Conservation (phyloP, 2,888 invertebrate genomes). For the Drosophila borborema region DNA sequence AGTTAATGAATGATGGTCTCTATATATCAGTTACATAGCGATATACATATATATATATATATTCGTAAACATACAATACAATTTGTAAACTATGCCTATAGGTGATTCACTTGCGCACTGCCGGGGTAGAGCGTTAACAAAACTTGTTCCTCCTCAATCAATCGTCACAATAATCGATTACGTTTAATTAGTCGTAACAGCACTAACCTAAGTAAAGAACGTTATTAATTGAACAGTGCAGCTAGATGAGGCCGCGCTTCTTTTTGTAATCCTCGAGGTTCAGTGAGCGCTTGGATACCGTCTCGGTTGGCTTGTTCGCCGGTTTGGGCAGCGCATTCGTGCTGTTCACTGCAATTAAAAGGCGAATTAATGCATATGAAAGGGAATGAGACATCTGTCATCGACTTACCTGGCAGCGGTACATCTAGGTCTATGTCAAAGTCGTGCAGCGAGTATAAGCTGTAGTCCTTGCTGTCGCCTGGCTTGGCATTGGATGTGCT, state of each 20-base stretch:
- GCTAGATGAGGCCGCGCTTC: slow-evolving; percentile 94
- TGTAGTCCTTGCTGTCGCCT: slow-evolving; percentile 86
- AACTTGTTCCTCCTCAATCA: slow-evolving; percentile 13
- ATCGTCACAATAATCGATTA: slow-evolving; percentile 37
- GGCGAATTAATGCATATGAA: neutral
- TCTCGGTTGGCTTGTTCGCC: slow-evolving; percentile 90
- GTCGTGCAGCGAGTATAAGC: slow-evolving; percentile 91
- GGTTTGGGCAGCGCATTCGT: slow-evolving; percentile 91
- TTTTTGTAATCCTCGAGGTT: slow-evolving; percentile 97
- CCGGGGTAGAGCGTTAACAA: slow-evolving; percentile 28
- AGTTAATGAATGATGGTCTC: slow-evolving; percentile 11
- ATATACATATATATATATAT: slow-evolving; percentile 47
- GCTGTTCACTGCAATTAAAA: slow-evolving; percentile 87
- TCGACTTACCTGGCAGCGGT: slow-evolving; percentile 89
- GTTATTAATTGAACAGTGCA: slow-evolving; percentile 25
- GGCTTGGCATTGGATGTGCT: slow-evolving; percentile 60
- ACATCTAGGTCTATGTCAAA: slow-evolving; percentile 98
- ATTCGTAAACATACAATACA: slow-evolving; percentile 47
- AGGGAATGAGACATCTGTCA: neutral
- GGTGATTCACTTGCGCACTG: slow-evolving; percentile 34
- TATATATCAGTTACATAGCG: slow-evolving; percentile 38
- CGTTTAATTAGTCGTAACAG: slow-evolving; percentile 41
- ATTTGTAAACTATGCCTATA: slow-evolving; percentile 43
- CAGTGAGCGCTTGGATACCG: slow-evolving; percentile 93
- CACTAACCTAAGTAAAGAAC: slow-evolving; percentile 36